Conservation (phyloP, 2,113 vertebrate species). For the Stigmatopora argus region DNA sequence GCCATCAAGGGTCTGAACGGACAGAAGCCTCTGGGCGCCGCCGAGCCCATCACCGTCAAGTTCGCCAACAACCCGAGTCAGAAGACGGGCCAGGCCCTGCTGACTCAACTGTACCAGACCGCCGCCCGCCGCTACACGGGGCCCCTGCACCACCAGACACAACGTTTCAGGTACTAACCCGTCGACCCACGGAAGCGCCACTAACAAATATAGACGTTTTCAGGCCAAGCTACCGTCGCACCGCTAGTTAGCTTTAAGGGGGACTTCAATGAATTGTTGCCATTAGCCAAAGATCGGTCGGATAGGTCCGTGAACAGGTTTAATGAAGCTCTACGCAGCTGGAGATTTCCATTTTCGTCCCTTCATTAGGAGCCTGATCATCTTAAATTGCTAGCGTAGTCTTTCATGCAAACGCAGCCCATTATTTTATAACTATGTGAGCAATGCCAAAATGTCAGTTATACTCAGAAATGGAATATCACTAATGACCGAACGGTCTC, state of each 20-base stretch:
- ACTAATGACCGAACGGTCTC: slow-evolving; percentile 14
- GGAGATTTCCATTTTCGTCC: background rate
- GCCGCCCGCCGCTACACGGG: slow-evolving; percentile 86
- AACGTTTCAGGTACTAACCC: slow-evolving; percentile 86
- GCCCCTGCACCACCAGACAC: slow-evolving; percentile 87
- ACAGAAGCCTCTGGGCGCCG: slow-evolving; percentile 87
- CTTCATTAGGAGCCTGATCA: background rate
- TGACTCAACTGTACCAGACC: slow-evolving; percentile 91
- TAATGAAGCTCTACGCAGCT: background rate
- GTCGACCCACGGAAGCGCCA: background rate
- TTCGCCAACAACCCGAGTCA: slow-evolving; percentile 96
- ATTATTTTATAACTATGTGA: slow-evolving; percentile 11
- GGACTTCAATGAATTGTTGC: background rate
- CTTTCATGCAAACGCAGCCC: slow-evolving; percentile 5
- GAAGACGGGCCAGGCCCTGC: slow-evolving; percentile 89
- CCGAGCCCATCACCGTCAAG: slow-evolving; percentile 94
- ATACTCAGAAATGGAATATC: slow-evolving; percentile 15
- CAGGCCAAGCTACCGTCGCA: slow-evolving; percentile 18
- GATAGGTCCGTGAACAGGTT: background rate
- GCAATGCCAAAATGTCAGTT: slow-evolving; percentile 24
- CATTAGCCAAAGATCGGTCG: too few species aligned
- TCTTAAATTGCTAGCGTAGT: slow-evolving; percentile 3
- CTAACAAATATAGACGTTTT: slow-evolving; percentile 23
- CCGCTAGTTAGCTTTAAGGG: slow-evolving; percentile 6
- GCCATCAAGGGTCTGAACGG: slow-evolving; percentile 94